phyloP scores from a whole-genome alignment of 23 tunicate species.

The Diplosoma virens region DNA sequence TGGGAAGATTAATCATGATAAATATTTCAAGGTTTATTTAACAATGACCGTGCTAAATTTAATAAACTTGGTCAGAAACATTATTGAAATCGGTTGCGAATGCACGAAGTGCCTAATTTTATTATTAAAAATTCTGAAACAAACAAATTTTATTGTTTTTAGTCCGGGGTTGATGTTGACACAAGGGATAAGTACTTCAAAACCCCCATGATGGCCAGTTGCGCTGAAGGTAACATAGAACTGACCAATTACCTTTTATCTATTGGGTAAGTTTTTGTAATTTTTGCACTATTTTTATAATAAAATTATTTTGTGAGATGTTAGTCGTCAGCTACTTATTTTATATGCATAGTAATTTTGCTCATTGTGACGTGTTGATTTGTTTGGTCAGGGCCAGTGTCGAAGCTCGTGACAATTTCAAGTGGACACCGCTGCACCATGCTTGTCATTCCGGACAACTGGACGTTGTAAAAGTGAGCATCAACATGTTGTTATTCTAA shows the following conservation, averaged over 20 bases:
- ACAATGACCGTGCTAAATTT: no score
- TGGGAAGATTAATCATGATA: conserved; percentile 1
- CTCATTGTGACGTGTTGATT: no score
- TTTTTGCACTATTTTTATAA: no score
- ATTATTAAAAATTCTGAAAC: no score
- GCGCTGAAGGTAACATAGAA: conserved; percentile 75
- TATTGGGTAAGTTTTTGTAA: conserved; percentile 76
- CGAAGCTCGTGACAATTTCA: conserved; percentile 83
- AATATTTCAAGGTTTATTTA: no score
- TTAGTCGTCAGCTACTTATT: no score
- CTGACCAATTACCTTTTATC: conserved; percentile 58
- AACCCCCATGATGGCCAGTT: conserved; percentile 88
- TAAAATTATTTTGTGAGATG: no score
- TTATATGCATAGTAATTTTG: no score
- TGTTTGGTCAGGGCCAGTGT: conserved; percentile 73
- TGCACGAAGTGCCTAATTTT: no score
- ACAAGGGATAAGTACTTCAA: conserved; percentile 89
- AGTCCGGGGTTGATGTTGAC: conserved; percentile 87
- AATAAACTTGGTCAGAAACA: no score
- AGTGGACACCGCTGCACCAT: conserved; percentile 93
- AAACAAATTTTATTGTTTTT: no score
- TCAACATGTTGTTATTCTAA: not conserved
- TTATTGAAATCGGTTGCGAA: no score
- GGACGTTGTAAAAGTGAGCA: conserved; percentile 82
- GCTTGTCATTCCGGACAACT: conserved; percentile 93